These are phyloP conservation scores for Papilio aristodemus DNA, from an alignment of 1,140 invertebrate genomes.

Conservation along the genomic window DNA sequence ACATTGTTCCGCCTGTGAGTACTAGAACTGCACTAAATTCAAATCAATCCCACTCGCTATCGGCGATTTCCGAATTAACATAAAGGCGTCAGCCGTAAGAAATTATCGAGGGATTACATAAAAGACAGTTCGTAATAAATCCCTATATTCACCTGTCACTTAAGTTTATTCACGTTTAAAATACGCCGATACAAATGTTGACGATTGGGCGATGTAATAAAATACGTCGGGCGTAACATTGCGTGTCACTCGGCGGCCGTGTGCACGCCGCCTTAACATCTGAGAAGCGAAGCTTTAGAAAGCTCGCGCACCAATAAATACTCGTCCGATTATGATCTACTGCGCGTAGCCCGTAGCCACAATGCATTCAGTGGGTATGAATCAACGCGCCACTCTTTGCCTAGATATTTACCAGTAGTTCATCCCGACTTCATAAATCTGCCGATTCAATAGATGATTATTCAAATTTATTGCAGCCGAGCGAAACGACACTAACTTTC, in stretches of 20 bases:
- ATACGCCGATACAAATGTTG: conserved; percentile 43
- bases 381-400: conserved; percentile 54
- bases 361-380: conserved; percentile 56
- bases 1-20: neutral
- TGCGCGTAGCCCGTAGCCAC: conserved; percentile 76
- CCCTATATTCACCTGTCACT: conserved; percentile 47
- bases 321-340: conserved; percentile 79
- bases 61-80: conserved; percentile 12
- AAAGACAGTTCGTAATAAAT: conserved; percentile 46
- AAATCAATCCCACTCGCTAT: conserved; percentile 12
- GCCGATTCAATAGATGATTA: conserved; percentile 51
- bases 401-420: conserved; percentile 55
- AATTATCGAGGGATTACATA: conserved; percentile 34
- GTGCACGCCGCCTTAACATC: conserved; percentile 53
- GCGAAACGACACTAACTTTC: conserved; percentile 38
- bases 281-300: conserved; percentile 67
- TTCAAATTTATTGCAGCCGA: conserved; percentile 50
- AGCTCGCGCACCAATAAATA: conserved; percentile 76
- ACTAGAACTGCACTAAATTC: conserved; percentile 11
- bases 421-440: conserved; percentile 62
- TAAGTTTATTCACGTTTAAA: conserved; percentile 44
- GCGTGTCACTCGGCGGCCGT: conserved; percentile 63
- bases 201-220: conserved; percentile 49
- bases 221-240: conserved; percentile 52
- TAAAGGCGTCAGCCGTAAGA: conserved; percentile 24